phyloP scores from a whole-genome alignment of 2,888 invertebrate genomes.

The Antheraea yamamai region DNA sequence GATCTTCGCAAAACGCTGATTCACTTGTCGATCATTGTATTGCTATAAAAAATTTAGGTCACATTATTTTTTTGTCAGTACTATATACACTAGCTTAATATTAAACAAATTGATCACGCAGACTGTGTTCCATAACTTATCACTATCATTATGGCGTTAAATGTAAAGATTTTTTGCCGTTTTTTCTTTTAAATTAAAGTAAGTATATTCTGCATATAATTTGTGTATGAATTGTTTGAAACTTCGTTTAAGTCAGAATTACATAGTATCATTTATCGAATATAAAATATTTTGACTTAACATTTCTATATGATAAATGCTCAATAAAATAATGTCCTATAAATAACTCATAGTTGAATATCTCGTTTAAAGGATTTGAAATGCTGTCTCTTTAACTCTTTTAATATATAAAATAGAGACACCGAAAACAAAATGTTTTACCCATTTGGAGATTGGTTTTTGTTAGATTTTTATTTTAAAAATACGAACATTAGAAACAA shows the following conservation, averaged over 20 bases:
- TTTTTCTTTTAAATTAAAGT: not conserved
- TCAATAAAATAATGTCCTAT: not conserved
- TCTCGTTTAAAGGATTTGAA: not conserved
- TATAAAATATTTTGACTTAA: not conserved
- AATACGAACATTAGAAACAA: not conserved
- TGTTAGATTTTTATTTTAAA: not conserved
- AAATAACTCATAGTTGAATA: too few species aligned
- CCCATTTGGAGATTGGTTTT: not conserved
- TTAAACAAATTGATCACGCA: not conserved
- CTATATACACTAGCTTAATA: slow-evolving; percentile 1
- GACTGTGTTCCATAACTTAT: not conserved
- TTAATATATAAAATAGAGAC: too few species aligned
- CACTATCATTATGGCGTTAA: not conserved
- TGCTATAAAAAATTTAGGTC: slow-evolving; percentile 5
- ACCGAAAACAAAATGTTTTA: not conserved
- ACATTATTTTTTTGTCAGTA: not conserved
- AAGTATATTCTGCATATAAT: not conserved
- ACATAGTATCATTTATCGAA: not conserved
- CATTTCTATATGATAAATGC: not conserved
- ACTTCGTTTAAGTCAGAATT: not conserved
- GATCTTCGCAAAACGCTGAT: slow-evolving; percentile 8
- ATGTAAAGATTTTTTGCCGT: not conserved
- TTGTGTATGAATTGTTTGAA: not conserved
- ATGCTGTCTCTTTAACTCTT: not conserved
- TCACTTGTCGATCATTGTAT: not conserved